Conservation (phyloP, 2,797 vertebrate genomes). For the Hylomyscus alleni region DNA sequence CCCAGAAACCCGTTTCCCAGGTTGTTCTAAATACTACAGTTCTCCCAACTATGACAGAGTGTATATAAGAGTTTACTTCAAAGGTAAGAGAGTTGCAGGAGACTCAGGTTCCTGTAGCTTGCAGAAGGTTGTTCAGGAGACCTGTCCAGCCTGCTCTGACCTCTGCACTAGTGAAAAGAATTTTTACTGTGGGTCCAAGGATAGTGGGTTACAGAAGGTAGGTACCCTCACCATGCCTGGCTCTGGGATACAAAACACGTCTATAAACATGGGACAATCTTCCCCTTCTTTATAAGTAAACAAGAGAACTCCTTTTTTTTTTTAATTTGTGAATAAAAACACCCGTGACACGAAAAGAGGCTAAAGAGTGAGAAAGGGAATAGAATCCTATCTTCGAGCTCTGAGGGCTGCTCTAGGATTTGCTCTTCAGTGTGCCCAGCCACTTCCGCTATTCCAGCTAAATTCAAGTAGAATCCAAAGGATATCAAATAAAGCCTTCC, state of each 20-base stretch:
- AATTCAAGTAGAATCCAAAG: slow-evolving; percentile 15
- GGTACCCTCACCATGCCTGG: not conserved
- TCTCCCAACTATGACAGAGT: not conserved
- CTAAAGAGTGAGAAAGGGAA: not conserved
- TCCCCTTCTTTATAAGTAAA: not conserved
- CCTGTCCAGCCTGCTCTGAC: not conserved
- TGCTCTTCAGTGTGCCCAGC: not conserved
- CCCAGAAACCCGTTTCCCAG: not conserved
- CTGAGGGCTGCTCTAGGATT: slow-evolving; percentile 7
- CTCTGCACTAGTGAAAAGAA: not conserved
- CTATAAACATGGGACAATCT: not conserved
- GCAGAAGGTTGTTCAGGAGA: not conserved
- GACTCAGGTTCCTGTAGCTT: not conserved
- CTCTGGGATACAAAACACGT: not conserved
- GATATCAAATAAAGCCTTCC: not conserved
- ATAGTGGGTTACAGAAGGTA: not conserved
- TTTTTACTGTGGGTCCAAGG: not conserved
- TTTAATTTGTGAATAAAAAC: not conserved
- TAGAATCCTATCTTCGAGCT: not conserved
- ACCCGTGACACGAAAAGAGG: not conserved
- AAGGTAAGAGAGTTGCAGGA: not conserved
- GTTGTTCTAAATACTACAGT: not conserved
- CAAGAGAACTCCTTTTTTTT: not conserved
- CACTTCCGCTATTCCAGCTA: slow-evolving; percentile 13
- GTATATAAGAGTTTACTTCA: not conserved